Evolutionary conservation across 2,113 vertebrate species (phyloP).

Genomic region (Parus major): DNA sequence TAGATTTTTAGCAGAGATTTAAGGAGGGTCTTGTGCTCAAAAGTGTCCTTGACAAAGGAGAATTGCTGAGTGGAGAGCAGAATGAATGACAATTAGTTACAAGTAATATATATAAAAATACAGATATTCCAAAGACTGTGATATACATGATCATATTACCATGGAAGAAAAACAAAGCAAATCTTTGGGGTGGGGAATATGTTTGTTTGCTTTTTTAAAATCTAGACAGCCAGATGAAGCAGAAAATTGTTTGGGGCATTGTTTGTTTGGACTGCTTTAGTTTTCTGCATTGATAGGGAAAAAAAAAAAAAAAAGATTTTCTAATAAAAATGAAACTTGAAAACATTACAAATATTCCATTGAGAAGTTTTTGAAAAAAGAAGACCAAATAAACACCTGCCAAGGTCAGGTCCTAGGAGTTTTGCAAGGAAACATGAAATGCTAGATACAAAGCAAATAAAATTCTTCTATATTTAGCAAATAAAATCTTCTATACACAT

Average conservation of each 20-base stretch:
- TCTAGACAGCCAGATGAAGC: slow-evolving; percentile 57
- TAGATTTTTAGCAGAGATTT: not conserved
- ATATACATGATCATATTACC: not conserved
- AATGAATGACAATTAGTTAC: not conserved
- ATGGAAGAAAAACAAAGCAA: not conserved
- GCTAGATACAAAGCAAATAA: not conserved
- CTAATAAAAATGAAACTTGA: slow-evolving; percentile 19
- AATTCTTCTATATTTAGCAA: not conserved
- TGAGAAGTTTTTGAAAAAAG: not conserved
- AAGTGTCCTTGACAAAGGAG: not conserved
- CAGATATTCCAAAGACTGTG: not conserved
- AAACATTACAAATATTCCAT: slow-evolving; percentile 34
- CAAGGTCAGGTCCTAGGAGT: slow-evolving; percentile 7
- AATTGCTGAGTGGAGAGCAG: not conserved
- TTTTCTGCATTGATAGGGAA: not conserved
- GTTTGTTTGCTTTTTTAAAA: slow-evolving; percentile 41
- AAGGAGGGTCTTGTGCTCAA: not conserved
- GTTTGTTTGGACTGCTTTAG: slow-evolving; percentile 32
- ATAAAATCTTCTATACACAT: not conserved
- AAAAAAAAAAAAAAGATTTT: rapidly evolving
- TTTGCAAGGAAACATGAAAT: not conserved
- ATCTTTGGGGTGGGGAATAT: not conserved
- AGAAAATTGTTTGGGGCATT: slow-evolving; percentile 63
- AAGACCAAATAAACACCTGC: not conserved
- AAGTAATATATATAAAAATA: not conserved